phyloP scores from a whole-genome alignment of 2,113 vertebrate genomes.

The Narcine bancroftii region DNA sequence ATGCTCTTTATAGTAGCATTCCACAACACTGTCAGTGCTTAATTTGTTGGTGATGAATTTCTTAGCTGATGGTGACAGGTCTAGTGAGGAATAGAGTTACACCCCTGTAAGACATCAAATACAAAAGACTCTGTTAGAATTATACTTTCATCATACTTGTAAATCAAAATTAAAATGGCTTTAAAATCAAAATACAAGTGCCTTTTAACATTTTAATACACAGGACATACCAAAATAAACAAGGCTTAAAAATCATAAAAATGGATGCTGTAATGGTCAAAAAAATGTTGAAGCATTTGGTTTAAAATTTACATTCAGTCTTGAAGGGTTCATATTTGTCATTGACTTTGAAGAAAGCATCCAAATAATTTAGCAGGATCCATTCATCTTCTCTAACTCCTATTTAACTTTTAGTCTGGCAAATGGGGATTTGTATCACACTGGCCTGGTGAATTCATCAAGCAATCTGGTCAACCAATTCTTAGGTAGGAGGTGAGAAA shows the following conservation, averaged over 20 bases:
- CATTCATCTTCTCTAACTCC: too few species aligned
- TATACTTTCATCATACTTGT: background rate
- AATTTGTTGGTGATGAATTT: constrained; percentile 74
- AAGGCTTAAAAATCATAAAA: background rate
- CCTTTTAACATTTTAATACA: background rate
- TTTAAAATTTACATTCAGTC: too few species aligned
- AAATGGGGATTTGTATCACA: too few species aligned
- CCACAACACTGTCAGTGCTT: constrained; percentile 77
- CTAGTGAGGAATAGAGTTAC: constrained; percentile 79
- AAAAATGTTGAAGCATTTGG: too few species aligned
- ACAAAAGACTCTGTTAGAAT: constrained; percentile 62
- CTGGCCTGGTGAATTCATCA: too few species aligned
- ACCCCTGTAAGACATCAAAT: constrained; percentile 97
- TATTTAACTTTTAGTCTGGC: too few species aligned
- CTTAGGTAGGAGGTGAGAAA: too few species aligned
- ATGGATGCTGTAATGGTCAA: too few species aligned
- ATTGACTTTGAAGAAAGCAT: too few species aligned
- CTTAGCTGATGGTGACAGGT: constrained; percentile 72
- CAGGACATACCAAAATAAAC: background rate
- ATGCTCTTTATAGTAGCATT: constrained; percentile 71
- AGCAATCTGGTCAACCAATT: too few species aligned
- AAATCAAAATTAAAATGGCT: background rate
- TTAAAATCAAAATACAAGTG: background rate
- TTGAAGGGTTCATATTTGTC: too few species aligned
- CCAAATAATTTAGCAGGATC: too few species aligned